Conservation (phyloP, 1,140 invertebrate genomes). For the Eriocheir sinensis region DNA sequence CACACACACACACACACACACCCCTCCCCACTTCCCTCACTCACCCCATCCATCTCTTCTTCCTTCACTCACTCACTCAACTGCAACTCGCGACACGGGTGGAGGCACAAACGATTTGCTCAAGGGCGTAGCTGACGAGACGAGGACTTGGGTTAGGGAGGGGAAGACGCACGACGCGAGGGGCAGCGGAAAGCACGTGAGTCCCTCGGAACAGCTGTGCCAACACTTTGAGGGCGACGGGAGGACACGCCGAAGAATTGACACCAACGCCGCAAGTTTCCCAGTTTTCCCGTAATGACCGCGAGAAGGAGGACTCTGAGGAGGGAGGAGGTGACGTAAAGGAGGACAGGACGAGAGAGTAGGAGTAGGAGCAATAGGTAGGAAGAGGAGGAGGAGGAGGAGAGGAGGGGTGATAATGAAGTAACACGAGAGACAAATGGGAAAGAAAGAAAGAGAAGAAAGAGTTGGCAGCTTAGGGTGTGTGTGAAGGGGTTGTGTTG, state of each 20-base stretch:
- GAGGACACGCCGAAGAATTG: constrained; percentile 44
- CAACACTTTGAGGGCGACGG: neutral
- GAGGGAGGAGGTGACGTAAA: neutral
- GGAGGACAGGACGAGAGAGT: neutral
- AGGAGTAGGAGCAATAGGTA: no score
- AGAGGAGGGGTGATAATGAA: neutral
- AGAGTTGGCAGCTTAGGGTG: neutral
- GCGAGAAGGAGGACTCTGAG: constrained; percentile 24
- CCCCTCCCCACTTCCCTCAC: no score
- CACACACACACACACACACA: neutral
- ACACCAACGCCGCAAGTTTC: constrained; percentile 58
- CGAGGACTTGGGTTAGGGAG: no score
- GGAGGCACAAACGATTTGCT: neutral
- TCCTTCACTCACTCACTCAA: neutral
- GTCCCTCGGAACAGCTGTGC: constrained; percentile 1
- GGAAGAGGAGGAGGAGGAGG: neutral
- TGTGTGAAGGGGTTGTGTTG: neutral
- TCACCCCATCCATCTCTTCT: no score
- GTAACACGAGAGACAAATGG: neutral
- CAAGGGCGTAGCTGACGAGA: constrained; percentile 6
- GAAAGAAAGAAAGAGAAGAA: neutral
- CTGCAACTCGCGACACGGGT: constrained; percentile 6
- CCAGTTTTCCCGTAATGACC: constrained; percentile 56
- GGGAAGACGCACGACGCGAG: neutral
- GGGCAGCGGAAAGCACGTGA: neutral